Base-by-base conservation (phyloP, 2,888 invertebrate species). In the Erebia ligea region DNA sequence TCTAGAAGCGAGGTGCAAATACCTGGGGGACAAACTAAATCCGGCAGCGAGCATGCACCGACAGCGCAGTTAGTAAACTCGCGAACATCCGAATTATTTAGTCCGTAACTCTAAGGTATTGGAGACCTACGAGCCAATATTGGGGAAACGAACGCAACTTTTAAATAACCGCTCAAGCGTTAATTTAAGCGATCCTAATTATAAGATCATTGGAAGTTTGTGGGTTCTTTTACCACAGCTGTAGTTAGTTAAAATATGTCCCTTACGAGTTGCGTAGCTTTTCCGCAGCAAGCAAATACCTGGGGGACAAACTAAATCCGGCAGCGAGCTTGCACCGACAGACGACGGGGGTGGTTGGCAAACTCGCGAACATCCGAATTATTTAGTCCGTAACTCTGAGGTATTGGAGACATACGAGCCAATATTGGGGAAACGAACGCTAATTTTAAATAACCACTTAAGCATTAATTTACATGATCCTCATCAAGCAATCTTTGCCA, bases 281-380 rank as follows among this genome's bases (percentile, higher is more conserved):
- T 6, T 6, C 1, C 19, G 59, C 19, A 59, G 42, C 9, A n/a
- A n/a, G 76, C 75, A 76, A 79, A 79, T 82, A 76, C 80, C 78
- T 74, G 76, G 71, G 78, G 78, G 81, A 79, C 79, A 77, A 82
- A 81, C 80, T 80, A 77, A 81, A 80, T 71, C 78, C 77, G 72
- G 74, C 69, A 63, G 58, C 67, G 66, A 57, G 72, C 72, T 65
- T 74, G 71, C 72, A 78, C 77, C 76, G 77, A 77, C 78, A 79
- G 76, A 75, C 77, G 79, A 79, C 80, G 79, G 78, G 81, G 81
- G 80, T 84, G 84, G 84, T 84, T 85, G 82, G 79, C 79, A 75
- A 86, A 88, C 85, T 87, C 84, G 81, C 77, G 76, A 81, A 82
- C 81, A 87, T 85, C 79, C 83, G 81, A 86, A 86, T 87, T 86